These are phyloP conservation scores for Scaptomyza montana DNA, from an alignment of 1,140 invertebrate genomes.

Conservation along the genomic window DNA sequence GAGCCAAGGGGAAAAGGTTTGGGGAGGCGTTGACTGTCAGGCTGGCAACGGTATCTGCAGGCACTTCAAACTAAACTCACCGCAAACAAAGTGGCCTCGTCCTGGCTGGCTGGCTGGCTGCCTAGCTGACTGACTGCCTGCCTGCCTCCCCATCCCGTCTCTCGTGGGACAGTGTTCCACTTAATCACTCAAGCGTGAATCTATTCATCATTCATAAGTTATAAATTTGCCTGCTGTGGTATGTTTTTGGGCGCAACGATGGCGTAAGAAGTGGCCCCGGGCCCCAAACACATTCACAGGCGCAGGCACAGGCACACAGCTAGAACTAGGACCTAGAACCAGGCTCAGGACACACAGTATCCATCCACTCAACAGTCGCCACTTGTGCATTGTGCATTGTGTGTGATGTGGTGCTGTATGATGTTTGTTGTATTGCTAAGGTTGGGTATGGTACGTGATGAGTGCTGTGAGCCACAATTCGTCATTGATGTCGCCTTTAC, in stretches of 20 bases:
- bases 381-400: constrained; percentile 55
- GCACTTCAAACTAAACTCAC: constrained; percentile 82
- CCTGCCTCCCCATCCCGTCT: not conserved
- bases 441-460: not conserved
- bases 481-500: constrained; percentile 28
- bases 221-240: constrained; percentile 75
- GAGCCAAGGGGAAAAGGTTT: not conserved
- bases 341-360: not conserved
- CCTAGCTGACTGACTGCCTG: not conserved
- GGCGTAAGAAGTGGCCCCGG: constrained; percentile 49
- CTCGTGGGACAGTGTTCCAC: constrained; percentile 56
- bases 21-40: constrained; percentile 32
- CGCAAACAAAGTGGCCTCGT: constrained; percentile 81
- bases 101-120: constrained; percentile 35
- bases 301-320: too few species aligned
- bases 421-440: too few species aligned
- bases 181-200: constrained; percentile 83
- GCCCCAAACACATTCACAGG: too few species aligned
- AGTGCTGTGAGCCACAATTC: constrained; percentile 23
- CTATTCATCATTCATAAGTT: constrained; percentile 83
- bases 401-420: constrained; percentile 11
- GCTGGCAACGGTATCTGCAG: constrained; percentile 71
- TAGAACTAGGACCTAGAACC: not conserved
- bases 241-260: constrained; percentile 58
- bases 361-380: constrained; percentile 35